A percentile compares a stretch with the other conserved stretches of the same genome.
These are phyloP conservation scores for Hyperoplus lanceolatus DNA, from an alignment of 2,797 vertebrate species.

Conservation along the genomic window DNA sequence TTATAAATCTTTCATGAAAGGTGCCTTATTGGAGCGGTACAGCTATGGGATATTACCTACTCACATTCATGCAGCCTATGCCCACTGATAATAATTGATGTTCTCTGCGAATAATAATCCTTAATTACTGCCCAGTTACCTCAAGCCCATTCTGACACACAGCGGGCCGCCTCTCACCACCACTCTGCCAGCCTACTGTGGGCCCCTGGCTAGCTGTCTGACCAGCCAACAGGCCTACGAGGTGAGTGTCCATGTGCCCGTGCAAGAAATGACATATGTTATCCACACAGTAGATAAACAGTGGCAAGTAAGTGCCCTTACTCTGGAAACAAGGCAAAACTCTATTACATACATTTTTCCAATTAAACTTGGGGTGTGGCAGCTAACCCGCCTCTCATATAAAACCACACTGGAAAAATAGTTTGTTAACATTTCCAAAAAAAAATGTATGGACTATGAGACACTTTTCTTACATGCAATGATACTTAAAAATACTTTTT, in stretches of 20 bases:
- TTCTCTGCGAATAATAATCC: constrained; percentile 47
- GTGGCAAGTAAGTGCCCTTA: background rate
- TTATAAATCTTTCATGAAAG: too few species aligned
- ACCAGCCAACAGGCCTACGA: constrained; percentile 95
- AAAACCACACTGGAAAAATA: background rate
- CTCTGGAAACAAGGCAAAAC: too few species aligned
- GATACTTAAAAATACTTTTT: background rate
- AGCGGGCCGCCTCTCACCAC: constrained; percentile 95
- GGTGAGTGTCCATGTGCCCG: constrained; percentile 81
- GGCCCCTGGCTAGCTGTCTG: constrained; percentile 93
- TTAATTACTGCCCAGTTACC: constrained; percentile 88
- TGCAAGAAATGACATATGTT: background rate
- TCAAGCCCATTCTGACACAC: constrained; percentile 98
- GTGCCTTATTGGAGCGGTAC: background rate
- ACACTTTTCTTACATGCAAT: background rate
- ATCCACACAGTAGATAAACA: constrained; percentile 8
- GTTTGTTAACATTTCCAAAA: background rate
- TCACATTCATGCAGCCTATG: background rate
- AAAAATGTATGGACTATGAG: background rate
- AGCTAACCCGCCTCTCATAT: background rate
- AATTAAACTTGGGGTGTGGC: too few species aligned
- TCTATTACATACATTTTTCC: too few species aligned
- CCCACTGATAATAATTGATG: background rate
- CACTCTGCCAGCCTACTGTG: constrained; percentile 94
- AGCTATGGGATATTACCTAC: background rate